Evolutionary conservation across 2,113 vertebrate species (phyloP).

Genomic region (Dissostichus mawsoni): DNA sequence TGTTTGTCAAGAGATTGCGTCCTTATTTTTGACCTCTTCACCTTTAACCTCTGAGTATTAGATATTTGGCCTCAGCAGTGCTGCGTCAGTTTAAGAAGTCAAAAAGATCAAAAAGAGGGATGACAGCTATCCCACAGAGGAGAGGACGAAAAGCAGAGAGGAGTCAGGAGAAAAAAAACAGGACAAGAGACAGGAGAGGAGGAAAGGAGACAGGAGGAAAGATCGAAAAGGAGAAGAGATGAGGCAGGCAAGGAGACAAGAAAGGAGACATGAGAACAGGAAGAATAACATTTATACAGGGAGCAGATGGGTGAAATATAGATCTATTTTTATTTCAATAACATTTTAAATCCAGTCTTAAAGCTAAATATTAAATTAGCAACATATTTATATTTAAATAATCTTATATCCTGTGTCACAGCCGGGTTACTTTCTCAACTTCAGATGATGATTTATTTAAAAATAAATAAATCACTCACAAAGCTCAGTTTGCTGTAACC

Average conservation of each 20-base stretch:
- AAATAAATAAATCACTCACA: not conserved
- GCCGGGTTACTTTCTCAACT: not conserved
- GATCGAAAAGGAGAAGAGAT: not conserved
- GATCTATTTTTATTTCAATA: not conserved
- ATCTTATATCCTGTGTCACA: not conserved
- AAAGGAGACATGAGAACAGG: not conserved
- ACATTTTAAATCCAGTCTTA: not conserved
- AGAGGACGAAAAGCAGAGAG: not conserved
- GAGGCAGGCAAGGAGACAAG: not conserved
- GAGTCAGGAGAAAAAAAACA: conserved; percentile 4
- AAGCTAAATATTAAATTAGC: not conserved
- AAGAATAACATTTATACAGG: not conserved
- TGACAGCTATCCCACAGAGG: conserved; percentile 47
- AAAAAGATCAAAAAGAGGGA: conserved; percentile 51
- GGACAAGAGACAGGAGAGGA: not conserved
- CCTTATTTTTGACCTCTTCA: conserved; percentile 10
- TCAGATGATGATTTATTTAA: not conserved
- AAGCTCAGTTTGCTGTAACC: not conserved
- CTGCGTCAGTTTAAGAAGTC: conserved; percentile 44
- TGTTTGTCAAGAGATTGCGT: conserved; percentile 11
- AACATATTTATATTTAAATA: not conserved
- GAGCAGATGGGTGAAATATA: not conserved
- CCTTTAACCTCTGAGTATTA: conserved; percentile 35
- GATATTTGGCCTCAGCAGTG: conserved; percentile 41
- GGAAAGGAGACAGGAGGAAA: not conserved